Conservation (phyloP, 1,140 invertebrate genomes). For the Drosophila pandora region DNA sequence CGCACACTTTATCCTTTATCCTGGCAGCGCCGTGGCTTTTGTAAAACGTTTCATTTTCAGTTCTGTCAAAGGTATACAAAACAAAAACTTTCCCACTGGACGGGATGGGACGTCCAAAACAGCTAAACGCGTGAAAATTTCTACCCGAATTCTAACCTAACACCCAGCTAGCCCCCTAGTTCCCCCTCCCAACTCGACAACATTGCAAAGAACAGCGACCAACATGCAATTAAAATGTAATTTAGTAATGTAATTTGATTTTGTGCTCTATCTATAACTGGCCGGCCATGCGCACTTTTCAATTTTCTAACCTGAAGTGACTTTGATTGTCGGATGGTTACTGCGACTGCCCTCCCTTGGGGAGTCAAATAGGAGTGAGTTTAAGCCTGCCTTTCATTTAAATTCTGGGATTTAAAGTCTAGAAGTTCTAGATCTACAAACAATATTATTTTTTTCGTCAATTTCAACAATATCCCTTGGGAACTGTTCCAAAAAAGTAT, state of each 20-base stretch:
- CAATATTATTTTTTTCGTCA: too few relatives aligned
- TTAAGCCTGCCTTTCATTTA: too few relatives aligned
- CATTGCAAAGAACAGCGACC: conserved; percentile 5
- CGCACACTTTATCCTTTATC: conserved; percentile 73
- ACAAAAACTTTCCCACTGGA: conserved; percentile 22
- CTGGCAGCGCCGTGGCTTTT: conserved; percentile 44
- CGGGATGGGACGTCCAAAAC: conserved; percentile 29
- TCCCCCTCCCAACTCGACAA: not conserved
- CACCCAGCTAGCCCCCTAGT: not conserved
- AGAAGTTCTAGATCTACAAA: too few relatives aligned
- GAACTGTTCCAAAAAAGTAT: too few relatives aligned
- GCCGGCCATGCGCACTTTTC: conserved; percentile 12
- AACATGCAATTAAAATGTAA: conserved; percentile 50
- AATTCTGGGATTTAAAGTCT: too few relatives aligned
- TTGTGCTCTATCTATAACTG: conserved; percentile 2
- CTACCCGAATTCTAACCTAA: not conserved
- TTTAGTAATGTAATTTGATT: conserved; percentile 55
- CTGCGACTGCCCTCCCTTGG: too few relatives aligned
- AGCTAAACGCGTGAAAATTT: conserved; percentile 71
- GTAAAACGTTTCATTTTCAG: conserved; percentile 66
- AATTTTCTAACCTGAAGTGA: not conserved
- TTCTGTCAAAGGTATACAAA: conserved; percentile 64
- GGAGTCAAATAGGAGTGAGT: conserved; percentile 3
- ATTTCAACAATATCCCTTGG: too few relatives aligned
- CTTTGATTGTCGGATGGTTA: not conserved